Conservation (phyloP, 2,888 invertebrate genomes). For the Steinernema scapterisci region DNA sequence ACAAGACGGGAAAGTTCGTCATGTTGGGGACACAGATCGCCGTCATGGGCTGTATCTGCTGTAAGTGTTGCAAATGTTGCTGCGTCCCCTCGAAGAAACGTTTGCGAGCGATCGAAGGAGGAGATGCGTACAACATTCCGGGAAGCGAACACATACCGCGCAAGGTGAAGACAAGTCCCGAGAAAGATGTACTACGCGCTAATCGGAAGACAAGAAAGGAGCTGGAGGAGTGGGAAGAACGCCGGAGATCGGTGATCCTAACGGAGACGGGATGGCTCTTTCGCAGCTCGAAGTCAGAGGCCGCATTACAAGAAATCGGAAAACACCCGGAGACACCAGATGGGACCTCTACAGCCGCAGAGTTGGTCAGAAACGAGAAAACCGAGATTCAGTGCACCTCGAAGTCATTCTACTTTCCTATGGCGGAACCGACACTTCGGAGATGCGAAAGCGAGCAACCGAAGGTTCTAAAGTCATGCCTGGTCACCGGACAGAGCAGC, state of each 20-base stretch:
- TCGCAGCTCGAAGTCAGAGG: constrained; percentile 10
- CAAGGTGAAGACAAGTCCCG: constrained; percentile 1
- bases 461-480: constrained; percentile 14
- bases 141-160: constrained; percentile 6
- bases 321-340: background rate
- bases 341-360: background rate
- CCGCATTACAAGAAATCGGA: background rate
- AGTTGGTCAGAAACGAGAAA: background rate
- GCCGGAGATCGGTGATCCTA: background rate
- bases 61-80: constrained; percentile 35
- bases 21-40: constrained; percentile 35
- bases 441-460: constrained; percentile 20
- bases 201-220: constrained; percentile 11
- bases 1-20: background rate
- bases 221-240: constrained; percentile 16
- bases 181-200: constrained; percentile 14
- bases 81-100: constrained; percentile 21
- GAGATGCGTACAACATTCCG: constrained; percentile 1
- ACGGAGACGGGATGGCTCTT: constrained; percentile 11
- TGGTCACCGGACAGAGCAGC: constrained; percentile 22
- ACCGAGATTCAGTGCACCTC: background rate
- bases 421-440: background rate
- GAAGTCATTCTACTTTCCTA: background rate
- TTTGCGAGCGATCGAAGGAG: constrained; percentile 6
- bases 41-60: constrained; percentile 34